Percentiles rank a stretch among this genome's conserved stretches.
phyloP scores from a whole-genome alignment of 2,888 invertebrate genomes.

The Stenotaenia linearis region DNA sequence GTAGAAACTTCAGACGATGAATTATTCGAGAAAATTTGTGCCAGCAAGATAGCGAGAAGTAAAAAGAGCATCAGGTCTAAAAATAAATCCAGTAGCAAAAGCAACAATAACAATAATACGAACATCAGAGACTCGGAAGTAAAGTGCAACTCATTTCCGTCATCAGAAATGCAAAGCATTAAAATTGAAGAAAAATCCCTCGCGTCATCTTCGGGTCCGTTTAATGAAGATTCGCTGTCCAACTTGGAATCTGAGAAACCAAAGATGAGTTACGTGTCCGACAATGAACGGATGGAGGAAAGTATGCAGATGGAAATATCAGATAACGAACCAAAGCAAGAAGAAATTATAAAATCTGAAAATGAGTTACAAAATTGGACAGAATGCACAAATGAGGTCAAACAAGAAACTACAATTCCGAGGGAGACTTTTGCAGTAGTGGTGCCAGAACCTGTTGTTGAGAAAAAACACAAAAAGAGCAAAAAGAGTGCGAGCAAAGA shows the following conservation, averaged over 20 bases:
- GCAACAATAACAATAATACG: slow-evolving; percentile 36
- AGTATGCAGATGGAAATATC: background rate
- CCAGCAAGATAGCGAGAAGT: slow-evolving; percentile 33
- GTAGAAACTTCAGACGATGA: slow-evolving; percentile 39
- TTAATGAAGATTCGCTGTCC: slow-evolving; percentile 24
- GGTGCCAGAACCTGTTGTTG: too few species aligned
- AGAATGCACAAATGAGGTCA: background rate
- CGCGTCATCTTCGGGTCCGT: background rate
- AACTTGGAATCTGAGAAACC: slow-evolving; percentile 1
- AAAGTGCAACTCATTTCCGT: background rate
- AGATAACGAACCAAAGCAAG: background rate
- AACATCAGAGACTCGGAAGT: slow-evolving; percentile 12
- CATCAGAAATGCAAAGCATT: slow-evolving; percentile 33
- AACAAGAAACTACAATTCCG: background rate
- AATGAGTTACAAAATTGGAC: background rate
- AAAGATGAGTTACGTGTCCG: background rate
- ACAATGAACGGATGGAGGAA: background rate
- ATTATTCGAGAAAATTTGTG: slow-evolving; percentile 36
- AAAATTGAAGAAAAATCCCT: slow-evolving; percentile 32
- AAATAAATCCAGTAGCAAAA: slow-evolving; percentile 37
- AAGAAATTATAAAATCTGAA: background rate
- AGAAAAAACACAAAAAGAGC: background rate
- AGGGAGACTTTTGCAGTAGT: background rate
- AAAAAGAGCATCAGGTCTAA: slow-evolving; percentile 33
- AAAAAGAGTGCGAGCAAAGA: background rate